Base-by-base conservation (phyloP, 2,797 vertebrate species). In the Ispidina picta region DNA sequence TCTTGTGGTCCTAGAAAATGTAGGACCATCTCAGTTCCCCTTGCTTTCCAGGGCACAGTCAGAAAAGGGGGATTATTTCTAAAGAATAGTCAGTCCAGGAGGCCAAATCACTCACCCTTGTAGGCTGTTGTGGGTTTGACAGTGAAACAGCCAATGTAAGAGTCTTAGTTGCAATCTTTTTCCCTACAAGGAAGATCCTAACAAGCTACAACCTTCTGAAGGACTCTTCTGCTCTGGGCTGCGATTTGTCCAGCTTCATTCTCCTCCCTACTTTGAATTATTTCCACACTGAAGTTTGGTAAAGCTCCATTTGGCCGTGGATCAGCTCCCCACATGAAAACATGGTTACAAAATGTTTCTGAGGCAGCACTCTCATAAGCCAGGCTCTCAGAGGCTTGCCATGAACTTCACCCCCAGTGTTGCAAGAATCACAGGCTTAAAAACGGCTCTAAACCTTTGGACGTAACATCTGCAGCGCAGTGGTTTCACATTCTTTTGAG, bases 301-400 rank as follows among this genome's bases (percentile, higher is more conserved):
- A 74, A 56, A 68, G 64, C 49, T 94, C 86, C 93, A 92, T 33
- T 93, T 95, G 95, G 90, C 90, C 2, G 1, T 69, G 78, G 33
- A 49, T 2, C 5, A 74, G 46, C 16, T 74, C 49, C 64, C 81
- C 95, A 93, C 13, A 65, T 93, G 91, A 92, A 86, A 90, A 86
- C 60, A 41, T 12, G 46, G 69, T 95, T 90, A 94, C 92, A 86
- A 83, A 93, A 94, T 88, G 82, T 94, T 94, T 94, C 90, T 74
- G 5, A 91, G 71, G 59, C 92, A 86, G 77, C 26, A 20, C 43
- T 86, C 60, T 23, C 59, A 66, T 26, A 52, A 82, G 37, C 46
- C 56, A 0, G 8, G 15, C 55, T 52, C 83, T 58, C 19, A 23
- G n/a, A 87, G 55, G 29, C 46, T 83, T 72, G 69, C 84, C 84